These are phyloP conservation scores for Ormyrus rosae DNA, from an alignment of 2,888 invertebrate species.

Conservation along the genomic window DNA sequence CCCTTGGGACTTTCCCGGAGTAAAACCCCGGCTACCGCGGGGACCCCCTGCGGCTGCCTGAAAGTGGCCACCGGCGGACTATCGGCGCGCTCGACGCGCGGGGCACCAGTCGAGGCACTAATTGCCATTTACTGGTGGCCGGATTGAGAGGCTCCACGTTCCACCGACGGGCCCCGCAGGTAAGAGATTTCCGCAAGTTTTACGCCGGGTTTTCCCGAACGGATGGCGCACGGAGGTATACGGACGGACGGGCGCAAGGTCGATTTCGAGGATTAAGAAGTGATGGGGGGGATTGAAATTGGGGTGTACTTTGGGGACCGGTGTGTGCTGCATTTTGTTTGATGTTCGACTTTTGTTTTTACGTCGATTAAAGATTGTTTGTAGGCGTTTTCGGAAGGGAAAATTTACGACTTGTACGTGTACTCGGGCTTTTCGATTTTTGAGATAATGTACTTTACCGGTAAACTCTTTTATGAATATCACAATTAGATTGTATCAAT, in stretches of 20 bases:
- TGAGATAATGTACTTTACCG: no score
- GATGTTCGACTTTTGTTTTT: no score
- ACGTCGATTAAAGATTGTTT: no score
- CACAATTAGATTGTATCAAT: no score
- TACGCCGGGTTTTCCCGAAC: conserved; percentile 5
- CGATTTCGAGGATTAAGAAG: no score
- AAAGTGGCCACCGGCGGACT: background rate
- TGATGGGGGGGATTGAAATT: no score
- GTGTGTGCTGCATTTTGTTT: no score
- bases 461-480: no score
- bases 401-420: no score
- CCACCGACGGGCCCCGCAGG: background rate
- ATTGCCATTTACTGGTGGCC: conserved; percentile 48
- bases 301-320: no score
- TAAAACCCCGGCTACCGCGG: conserved; percentile 26
- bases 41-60: conserved; percentile 24
- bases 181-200: background rate
- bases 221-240: background rate
- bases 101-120: conserved; percentile 20
- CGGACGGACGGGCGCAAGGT: background rate
- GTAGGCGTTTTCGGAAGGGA: no score
- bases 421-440: no score
- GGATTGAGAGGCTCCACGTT: conserved; percentile 26
- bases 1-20: conserved; percentile 29
- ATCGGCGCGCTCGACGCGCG: background rate